Evolutionary conservation across 2,888 invertebrate genomes (phyloP), one percentile per base, ranked within the genome.

Genomic region (Galerucella pusilla): DNA sequence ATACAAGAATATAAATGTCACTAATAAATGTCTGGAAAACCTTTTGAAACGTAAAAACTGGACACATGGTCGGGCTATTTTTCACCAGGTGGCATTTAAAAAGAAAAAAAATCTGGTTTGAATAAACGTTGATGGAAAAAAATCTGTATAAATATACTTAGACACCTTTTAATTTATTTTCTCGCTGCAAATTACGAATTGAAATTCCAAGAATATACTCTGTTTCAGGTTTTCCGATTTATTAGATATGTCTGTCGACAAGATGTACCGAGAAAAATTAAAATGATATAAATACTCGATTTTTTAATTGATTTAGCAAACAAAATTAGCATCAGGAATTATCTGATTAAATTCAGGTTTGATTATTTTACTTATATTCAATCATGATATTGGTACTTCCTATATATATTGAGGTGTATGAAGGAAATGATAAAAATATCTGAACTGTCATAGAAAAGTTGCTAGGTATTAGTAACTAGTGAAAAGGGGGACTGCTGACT

Each of bases 161-260:
- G 35, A 35, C n/a, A 16, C 14, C 63, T 35, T 6, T 28, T 61
- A 61, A 28, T 63, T 63, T 28, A 42, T 42, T 63, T 63, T 28
- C 28, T n/a, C 9, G 6, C 42, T 16, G 14, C 28, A 7, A 9
- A 63, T 63, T 42, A 63, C 14, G 35, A 35, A 63, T 35, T 63
- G 2, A 14, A 63, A 63, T 63, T 63, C 63, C 35, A n/a, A 63
- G 63, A 63, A 42, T 63, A 28, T 42, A 63, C n/a, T n/a, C 63
- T 35, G 14, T 42, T 42, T 63, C 42, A 35, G 28, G 42, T 63
- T 63, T 42, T 42, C 63, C 35, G 42, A 61, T 63, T 35, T 63
- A 61, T 35, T 28, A 61, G 61, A 2, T 60, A 9, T 60, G 60
- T 60, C 60, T 60, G 9, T 42, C 61, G 35, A n/a, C n/a, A 61